These are phyloP conservation scores for Orius laevigatus DNA, from an alignment of 1,140 invertebrate genomes.

Conservation along the genomic window DNA sequence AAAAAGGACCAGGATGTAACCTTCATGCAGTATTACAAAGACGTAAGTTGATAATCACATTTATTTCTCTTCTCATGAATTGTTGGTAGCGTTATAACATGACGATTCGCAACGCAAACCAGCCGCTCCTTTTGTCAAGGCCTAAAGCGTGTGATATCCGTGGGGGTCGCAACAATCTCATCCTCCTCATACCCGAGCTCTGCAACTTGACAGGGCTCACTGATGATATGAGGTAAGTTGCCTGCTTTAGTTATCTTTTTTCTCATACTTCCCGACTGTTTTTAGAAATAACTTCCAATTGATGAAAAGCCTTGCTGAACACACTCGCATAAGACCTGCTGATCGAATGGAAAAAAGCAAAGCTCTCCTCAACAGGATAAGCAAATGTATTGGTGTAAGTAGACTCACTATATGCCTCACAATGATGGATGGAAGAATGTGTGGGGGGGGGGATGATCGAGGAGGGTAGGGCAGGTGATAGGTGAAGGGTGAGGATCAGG, in stretches of 20 bases:
- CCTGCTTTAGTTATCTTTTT: no score
- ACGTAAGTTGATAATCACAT: no score
- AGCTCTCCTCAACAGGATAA: no score
- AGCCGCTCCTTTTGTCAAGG: conserved; percentile 42
- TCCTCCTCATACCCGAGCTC: conserved; percentile 56
- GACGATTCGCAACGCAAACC: conserved; percentile 9
- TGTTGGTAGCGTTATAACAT: conserved; percentile 46
- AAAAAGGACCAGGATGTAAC: conserved; percentile 27
- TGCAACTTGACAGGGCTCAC: conserved; percentile 56
- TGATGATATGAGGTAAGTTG: conserved; percentile 32
- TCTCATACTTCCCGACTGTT: no score
- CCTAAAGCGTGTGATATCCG: conserved; percentile 42
- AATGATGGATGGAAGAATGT: no score
- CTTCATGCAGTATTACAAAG: conserved; percentile 19
- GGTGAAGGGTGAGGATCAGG: no score
- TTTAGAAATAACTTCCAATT: conserved; percentile 34
- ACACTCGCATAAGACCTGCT: conserved; percentile 45
- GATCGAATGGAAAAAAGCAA: conserved; percentile 40
- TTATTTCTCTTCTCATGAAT: no score
- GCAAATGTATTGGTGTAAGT: no score
- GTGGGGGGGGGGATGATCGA: no score
- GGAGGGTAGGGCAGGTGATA: no score
- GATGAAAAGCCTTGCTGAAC: conserved; percentile 41
- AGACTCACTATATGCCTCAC: no score
- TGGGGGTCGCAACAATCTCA: conserved; percentile 35